These are phyloP conservation scores for Eupsilia transversa DNA, from an alignment of 2,888 invertebrate species.

Conservation along the genomic window DNA sequence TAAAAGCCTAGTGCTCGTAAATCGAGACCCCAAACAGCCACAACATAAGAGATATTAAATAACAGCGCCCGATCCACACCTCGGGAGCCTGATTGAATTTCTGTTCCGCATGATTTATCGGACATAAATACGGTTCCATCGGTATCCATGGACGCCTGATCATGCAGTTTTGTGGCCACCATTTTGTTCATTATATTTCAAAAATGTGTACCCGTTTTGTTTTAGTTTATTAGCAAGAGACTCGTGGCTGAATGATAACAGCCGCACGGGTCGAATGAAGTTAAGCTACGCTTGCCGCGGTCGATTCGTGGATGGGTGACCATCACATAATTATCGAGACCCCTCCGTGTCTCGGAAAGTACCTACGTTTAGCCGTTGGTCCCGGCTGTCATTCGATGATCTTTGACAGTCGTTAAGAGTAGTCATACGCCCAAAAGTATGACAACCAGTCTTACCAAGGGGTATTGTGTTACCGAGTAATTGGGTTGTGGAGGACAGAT, in stretches of 20 bases:
- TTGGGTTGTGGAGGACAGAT: not conserved
- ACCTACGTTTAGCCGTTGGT: not conserved
- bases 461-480: not conserved
- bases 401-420: not conserved
- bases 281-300: not conserved
- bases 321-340: not conserved
- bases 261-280: not conserved
- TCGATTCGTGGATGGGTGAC: not conserved
- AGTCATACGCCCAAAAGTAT: not conserved
- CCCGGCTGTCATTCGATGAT: not conserved
- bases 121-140: constrained; percentile 78
- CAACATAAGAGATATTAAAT: constrained; percentile 62
- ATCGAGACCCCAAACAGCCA: constrained; percentile 53
- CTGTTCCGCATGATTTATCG: constrained; percentile 82
- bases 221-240: constrained; percentile 5
- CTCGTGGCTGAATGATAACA: not conserved
- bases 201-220: constrained; percentile 34
- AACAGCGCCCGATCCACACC: constrained; percentile 67
- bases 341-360: too few relatives aligned
- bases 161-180: constrained; percentile 65
- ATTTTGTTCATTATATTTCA: constrained; percentile 64
- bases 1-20: constrained; percentile 47
- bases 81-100: constrained; percentile 83
- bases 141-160: constrained; percentile 67
- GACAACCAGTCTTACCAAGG: not conserved